Evolutionary conservation across 2,797 vertebrate species (phyloP), one percentile per base, ranked within the genome.

Genomic region (Enoplosus armatus): DNA sequence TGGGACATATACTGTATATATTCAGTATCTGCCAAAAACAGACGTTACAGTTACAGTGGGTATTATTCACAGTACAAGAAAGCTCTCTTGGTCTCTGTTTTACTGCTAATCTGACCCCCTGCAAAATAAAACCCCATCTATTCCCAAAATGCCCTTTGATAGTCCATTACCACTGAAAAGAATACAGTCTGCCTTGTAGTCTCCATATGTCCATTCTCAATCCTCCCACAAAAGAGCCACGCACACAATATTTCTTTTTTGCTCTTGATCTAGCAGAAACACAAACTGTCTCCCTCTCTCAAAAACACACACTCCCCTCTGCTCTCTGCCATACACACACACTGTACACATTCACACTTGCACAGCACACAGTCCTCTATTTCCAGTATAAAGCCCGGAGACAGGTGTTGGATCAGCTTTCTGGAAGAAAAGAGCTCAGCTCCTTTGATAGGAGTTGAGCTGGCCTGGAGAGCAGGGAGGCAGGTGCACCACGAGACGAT

Each of bases 381-480:
- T 89, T 87, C 84, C 75, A 79, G 85, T 77, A 88, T 93, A 93
- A 94, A 93, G 91, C 90, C 90, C n/a, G 70, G 89, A 94, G 92
- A 94, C 93, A 94, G 94, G 94, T 95, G 94, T 94, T 94, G 92
- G 92, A 94, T 95, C 92, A 93, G 92, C 91, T 91, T 86, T 92
- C 89, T 92, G 91, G 84, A 92, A 93, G 91, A 94, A 93, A 93
- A 90, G 90, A 91, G 86, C 90, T 89, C 88, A 92, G 91, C 85
- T 91, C 89, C 86, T 94, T 93, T 93, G 92, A 94, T 92, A 90
- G 89, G 88, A 92, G 91, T 90, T 88, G 92, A 93, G 90, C 90
- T 94, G 92, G 93, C 92, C 92, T 91, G 83, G 80, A 92, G 90
- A 91, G 88, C 90, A 87, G 82, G 84, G 92, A 91, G 92, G 92